phyloP scores from a whole-genome alignment of 1,140 invertebrate genomes.

The Diabrotica virgifera region DNA sequence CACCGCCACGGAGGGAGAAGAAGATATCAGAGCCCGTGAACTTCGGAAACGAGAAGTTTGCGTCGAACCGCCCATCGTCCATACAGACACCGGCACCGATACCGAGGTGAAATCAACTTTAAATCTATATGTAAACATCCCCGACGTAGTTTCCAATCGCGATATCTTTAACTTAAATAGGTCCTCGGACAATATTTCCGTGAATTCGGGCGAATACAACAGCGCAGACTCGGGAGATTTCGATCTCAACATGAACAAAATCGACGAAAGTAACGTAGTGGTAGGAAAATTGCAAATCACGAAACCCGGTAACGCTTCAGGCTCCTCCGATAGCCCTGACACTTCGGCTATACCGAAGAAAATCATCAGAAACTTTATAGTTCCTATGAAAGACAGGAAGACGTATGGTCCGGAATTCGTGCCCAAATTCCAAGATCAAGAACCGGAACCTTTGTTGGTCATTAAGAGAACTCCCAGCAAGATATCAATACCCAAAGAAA shows the following conservation, averaged over 20 bases:
- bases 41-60: conserved; percentile 66
- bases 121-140: conserved; percentile 29
- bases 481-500: conserved; percentile 43
- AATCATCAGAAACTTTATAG: conserved; percentile 38
- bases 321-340: conserved; percentile 15
- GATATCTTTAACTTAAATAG: conserved; percentile 29
- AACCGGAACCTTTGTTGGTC: conserved; percentile 43
- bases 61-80: conserved; percentile 59
- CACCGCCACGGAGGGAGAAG: conserved; percentile 71
- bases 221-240: conserved; percentile 42
- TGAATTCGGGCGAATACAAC: conserved; percentile 39
- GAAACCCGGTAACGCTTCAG: conserved; percentile 22
- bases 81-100: conserved; percentile 69
- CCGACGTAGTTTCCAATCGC: conserved; percentile 32
- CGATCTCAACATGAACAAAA: conserved; percentile 35
- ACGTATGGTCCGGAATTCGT: conserved; percentile 39
- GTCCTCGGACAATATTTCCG: conserved; percentile 35
- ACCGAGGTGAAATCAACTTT: conserved; percentile 64
- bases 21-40: conserved; percentile 63
- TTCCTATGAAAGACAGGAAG: conserved; percentile 39
- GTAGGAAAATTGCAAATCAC: conserved; percentile 30
- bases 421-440: conserved; percentile 30
- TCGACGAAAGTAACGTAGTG: conserved; percentile 22
- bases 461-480: conserved; percentile 49
- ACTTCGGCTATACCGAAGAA: conserved; percentile 27